Percentiles rank a stretch among this genome's conserved stretches.
Evolutionary conservation across 2,113 vertebrate species (phyloP).

Genomic region (Picathartes gymnocephalus): DNA sequence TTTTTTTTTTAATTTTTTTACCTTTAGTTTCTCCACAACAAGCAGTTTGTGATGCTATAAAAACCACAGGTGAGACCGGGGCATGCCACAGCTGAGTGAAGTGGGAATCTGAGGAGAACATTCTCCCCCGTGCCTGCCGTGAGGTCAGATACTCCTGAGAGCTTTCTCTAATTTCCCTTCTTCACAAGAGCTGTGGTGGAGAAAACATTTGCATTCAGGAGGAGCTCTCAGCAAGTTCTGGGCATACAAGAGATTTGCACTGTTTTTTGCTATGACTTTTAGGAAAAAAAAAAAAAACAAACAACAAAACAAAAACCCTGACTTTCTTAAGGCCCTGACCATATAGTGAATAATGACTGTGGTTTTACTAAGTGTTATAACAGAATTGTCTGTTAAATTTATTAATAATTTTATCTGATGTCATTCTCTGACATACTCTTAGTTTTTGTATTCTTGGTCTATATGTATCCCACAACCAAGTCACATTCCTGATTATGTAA

Average conservation of each 20-base stretch:
- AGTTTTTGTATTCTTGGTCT: neutral
- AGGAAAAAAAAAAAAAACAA: neutral
- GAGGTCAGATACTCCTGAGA: neutral
- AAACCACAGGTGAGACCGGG: accelerated
- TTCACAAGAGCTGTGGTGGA: neutral
- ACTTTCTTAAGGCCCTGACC: neutral
- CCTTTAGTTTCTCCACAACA: neutral
- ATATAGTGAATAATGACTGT: neutral
- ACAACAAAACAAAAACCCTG: neutral
- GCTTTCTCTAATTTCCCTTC: neutral
- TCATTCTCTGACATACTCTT: neutral
- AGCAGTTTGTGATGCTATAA: neutral
- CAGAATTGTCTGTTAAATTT: neutral
- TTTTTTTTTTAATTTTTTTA: accelerated
- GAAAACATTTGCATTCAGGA: neutral
- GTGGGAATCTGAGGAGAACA: neutral
- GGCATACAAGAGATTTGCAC: neutral
- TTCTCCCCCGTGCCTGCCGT: accelerated
- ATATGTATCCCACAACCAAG: neutral
- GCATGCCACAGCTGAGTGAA: neutral
- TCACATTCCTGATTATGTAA: accelerated
- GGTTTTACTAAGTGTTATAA: neutral
- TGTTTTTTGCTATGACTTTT: neutral
- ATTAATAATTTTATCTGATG: neutral
- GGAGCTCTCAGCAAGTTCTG: too few species aligned